A percentile compares a stretch with the other conserved stretches of the same genome.
phyloP scores from a whole-genome alignment of 1,140 invertebrate species.

The Pissodes strobi region DNA sequence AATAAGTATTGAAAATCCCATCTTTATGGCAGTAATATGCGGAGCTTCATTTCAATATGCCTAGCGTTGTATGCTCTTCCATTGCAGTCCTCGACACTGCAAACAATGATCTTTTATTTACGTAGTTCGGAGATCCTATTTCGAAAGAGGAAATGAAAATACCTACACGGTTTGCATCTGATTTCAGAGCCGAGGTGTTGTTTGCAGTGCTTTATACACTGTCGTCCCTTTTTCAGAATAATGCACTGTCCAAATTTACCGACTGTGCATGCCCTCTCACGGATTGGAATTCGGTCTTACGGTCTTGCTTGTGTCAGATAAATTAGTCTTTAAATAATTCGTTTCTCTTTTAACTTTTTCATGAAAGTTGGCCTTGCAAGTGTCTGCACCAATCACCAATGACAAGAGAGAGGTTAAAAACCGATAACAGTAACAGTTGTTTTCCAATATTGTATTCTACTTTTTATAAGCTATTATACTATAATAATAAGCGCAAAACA shows the following conservation, averaged over 20 bases:
- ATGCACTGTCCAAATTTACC: constrained; percentile 23
- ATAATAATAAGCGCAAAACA: too few species aligned
- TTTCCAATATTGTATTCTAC: too few species aligned
- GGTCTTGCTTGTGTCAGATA: not conserved
- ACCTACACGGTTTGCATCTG: constrained; percentile 31
- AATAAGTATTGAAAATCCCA: too few species aligned
- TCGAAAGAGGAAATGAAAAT: constrained; percentile 35
- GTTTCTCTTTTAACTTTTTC: too few species aligned
- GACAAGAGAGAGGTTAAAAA: too few species aligned
- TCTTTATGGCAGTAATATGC: too few species aligned
- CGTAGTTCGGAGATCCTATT: constrained; percentile 22
- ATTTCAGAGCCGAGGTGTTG: constrained; percentile 22
- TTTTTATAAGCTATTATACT: too few species aligned
- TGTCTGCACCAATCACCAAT: too few species aligned
- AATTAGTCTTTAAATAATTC: not conserved
- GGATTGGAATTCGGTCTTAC: not conserved
- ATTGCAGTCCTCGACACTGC: constrained; percentile 20
- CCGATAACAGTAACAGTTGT: too few species aligned
- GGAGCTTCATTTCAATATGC: too few species aligned
- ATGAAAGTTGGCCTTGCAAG: too few species aligned
- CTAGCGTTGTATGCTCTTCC: not conserved
- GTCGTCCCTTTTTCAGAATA: constrained; percentile 8
- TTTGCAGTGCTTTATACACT: constrained; percentile 28
- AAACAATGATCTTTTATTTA: constrained; percentile 35
- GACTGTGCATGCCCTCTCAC: not conserved